Evolutionary conservation across 2,888 invertebrate genomes (phyloP), one percentile per base, ranked within the genome.

Genomic region (Pterostichus niger): DNA sequence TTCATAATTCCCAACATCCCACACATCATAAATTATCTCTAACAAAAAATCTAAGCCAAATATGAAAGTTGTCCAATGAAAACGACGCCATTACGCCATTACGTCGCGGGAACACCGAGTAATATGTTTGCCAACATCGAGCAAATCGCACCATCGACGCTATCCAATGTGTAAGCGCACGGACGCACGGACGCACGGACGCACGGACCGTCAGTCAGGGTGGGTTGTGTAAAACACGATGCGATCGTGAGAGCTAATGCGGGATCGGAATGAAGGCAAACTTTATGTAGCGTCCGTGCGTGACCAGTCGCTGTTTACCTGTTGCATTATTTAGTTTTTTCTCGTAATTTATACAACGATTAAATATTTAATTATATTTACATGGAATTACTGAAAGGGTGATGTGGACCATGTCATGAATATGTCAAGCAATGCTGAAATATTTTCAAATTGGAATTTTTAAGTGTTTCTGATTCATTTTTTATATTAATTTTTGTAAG

Each of bases 291-390:
- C 6, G 44, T 31, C 35, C 64, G 68, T 75, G 75, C 75, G 75
- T 75, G 75, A 75, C 75, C 54, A 52, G n/a, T n/a, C 15, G 13
- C 33, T 77, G 35, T 78, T 61, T 78, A 78, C 78, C 61, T 78
- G 78, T 78, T 78, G 78, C 78, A 78, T 78, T 59, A 78, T 78
- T 56, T 78, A 78, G 44, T 78, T 24, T 78, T 78, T 31, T 52
- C 49, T 15, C 61, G 44, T 56, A 56, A 61, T 59, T 40, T 46
- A 78, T 59, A 44, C 78, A 13, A 44, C 46, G 56, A 78, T 78
- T 78, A 78, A 78, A 46, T 59, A 33, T 78, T 78, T 61, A 7
- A 78, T 78, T 78, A 59, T 78, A 44, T 71, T 71, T 71, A 71
- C 44, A 64, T 64, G 31, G 15, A 9, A 13, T 11, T 59, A 31